Evolutionary conservation across 2,113 vertebrate species (phyloP).

Genomic region (Indicator maculatus): DNA sequence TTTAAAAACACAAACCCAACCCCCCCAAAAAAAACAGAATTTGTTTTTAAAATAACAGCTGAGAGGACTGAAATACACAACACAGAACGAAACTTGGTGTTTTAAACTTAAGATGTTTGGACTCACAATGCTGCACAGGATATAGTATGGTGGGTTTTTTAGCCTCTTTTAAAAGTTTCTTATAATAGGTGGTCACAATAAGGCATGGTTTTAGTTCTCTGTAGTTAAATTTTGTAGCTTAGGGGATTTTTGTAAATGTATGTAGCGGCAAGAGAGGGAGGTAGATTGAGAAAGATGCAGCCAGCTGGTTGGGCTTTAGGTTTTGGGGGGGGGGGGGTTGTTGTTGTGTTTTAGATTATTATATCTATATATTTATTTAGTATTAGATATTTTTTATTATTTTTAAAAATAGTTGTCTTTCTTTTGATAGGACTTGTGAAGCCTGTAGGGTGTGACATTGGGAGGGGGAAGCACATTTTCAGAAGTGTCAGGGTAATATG

Average conservation of each 20-base stretch:
- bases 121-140: background rate
- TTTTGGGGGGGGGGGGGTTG: fast-evolving
- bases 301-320: background rate
- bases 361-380: too few species aligned
- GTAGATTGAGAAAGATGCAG: background rate
- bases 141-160: background rate
- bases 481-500: background rate
- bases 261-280: background rate
- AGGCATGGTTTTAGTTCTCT: background rate
- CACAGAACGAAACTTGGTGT: background rate
- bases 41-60: background rate
- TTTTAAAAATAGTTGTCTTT: background rate
- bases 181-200: background rate
- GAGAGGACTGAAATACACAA: background rate
- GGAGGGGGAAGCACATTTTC: background rate
- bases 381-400: too few species aligned
- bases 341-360: background rate
- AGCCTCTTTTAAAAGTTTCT: background rate
- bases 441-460: background rate
- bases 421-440: background rate
- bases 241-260: background rate
- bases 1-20: background rate
- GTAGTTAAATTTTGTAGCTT: background rate
- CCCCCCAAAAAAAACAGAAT: background rate
- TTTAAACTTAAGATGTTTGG: background rate